Evolutionary conservation across 1,140 invertebrate genomes (phyloP), one percentile per base, ranked within the genome.

Genomic region (Vanessa atalanta): DNA sequence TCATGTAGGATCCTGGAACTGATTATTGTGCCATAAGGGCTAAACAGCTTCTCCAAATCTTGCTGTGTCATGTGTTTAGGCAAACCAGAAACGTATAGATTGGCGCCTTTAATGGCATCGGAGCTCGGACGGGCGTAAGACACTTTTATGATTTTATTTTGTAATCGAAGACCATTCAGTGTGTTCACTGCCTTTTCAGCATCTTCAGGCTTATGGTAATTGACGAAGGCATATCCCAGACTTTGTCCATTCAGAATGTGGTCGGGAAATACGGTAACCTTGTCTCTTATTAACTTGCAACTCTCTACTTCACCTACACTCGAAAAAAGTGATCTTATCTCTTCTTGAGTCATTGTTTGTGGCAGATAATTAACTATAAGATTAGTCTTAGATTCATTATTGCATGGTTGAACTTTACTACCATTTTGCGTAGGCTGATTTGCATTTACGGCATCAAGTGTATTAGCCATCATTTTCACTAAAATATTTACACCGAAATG

Each of bases 141-240:
- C 79, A 98, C 97, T 96, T 98, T 98, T 82, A 98, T 97, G 71
- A 96, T 97, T 94, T 98, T 98, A 93, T 98, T 98, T 90, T 98
- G 97, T 78, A 98, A 94, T 82, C 96, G 93, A 76, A 98, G 93
- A 70, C 97, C 97, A 93, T 98, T 97, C 66, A 98, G 93, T 72
- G 96, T 96, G 88, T 96, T 96, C 72, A 98, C 97, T 64, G 97
- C 97, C 90, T 97, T 96, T 78, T 97, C 96, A 55, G 97, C 97
- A 93, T 98, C 97, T 89, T 97, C 96, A 55, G 95, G 93, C 77
- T 95, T 94, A 82, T 96, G 95, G 89, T 97, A 98, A 93, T 98
- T 98, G 70, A 98, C 97, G 92, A 98, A 98, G 65, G 97, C 97
- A 93, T 98, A 98, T 57, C 97, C 97, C 79, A 98, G 94, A 89